phyloP scores from a whole-genome alignment of 2,888 invertebrate genomes.

The Dendrolimus houi region DNA sequence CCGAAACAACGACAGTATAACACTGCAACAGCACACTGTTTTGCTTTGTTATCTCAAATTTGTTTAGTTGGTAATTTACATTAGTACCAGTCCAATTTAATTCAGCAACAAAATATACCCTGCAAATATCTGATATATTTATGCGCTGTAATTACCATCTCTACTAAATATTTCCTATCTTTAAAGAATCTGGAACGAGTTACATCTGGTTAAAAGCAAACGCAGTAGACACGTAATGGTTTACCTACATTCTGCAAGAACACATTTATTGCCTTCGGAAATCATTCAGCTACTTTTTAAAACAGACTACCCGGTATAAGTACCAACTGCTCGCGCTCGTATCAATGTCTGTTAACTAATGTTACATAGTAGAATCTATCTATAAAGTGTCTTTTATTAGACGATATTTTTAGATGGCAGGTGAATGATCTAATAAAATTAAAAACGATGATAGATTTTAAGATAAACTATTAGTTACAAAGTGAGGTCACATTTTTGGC shows the following conservation, averaged over 20 bases:
- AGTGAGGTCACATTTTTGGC: constrained; percentile 36
- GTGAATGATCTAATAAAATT: constrained; percentile 47
- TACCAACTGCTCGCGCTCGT: constrained; percentile 1
- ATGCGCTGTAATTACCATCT: constrained; percentile 28
- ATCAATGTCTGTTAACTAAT: too few relatives aligned
- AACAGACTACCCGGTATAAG: constrained; percentile 24
- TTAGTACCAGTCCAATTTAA: too few relatives aligned
- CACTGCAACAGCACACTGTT: neutral
- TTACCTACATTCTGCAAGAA: constrained; percentile 35
- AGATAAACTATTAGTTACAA: constrained; percentile 26
- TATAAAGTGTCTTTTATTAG: constrained; percentile 8
- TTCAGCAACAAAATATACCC: neutral
- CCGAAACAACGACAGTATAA: too few relatives aligned
- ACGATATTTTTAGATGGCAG: constrained; percentile 20
- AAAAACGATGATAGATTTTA: constrained; percentile 28
- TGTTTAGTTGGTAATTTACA: constrained; percentile 7
- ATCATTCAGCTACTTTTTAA: constrained; percentile 43
- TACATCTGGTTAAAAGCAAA: constrained; percentile 50
- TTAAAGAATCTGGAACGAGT: constrained; percentile 39
- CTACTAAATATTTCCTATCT: constrained; percentile 32
- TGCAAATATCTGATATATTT: constrained; percentile 18
- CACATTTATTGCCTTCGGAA: constrained; percentile 55
- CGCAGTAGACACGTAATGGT: constrained; percentile 35
- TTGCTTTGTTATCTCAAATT: constrained; percentile 4
- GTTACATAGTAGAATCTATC: too few relatives aligned